These are phyloP conservation scores for Babyrousa celebensis DNA, from an alignment of 2,797 vertebrate genomes.

Conservation along the genomic window DNA sequence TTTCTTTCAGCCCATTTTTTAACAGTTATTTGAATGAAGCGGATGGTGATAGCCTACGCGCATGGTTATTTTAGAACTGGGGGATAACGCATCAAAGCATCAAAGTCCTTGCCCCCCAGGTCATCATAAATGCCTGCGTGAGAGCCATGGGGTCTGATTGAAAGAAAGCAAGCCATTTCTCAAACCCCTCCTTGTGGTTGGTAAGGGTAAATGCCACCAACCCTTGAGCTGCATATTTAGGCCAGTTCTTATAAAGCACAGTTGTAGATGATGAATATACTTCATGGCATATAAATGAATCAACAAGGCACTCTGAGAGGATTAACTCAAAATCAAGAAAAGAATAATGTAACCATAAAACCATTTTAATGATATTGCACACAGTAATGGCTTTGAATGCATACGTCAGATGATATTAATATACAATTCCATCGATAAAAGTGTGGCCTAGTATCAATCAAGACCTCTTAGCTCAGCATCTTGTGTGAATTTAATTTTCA, in stretches of 20 bases:
- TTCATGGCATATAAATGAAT: conserved; percentile 43
- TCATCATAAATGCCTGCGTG: not conserved
- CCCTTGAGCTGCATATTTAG: not conserved
- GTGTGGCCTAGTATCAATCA: conserved; percentile 64
- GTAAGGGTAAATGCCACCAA: not conserved
- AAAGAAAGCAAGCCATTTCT: not conserved
- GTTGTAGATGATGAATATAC: not conserved
- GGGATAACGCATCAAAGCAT: not conserved
- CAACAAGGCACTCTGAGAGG: conserved; percentile 37
- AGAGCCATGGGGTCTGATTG: not conserved
- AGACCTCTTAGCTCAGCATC: conserved; percentile 79
- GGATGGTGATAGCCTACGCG: not conserved
- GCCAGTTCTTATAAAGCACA: not conserved
- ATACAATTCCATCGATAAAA: conserved; percentile 77
- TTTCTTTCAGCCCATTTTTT: not conserved
- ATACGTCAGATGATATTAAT: conserved; percentile 75
- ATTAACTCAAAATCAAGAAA: conserved; percentile 84
- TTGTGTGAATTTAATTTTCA: conserved; percentile 57
- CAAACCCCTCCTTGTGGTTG: not conserved
- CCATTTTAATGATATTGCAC: conserved; percentile 85
- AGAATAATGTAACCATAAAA: conserved; percentile 80
- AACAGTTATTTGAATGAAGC: not conserved
- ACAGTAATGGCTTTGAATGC: conserved; percentile 74
- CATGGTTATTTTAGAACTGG: conserved; percentile 17
- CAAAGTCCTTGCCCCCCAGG: not conserved